Evolutionary conservation across 2,113 vertebrate genomes (phyloP).

Genomic region (Puntigrus tetrazona): DNA sequence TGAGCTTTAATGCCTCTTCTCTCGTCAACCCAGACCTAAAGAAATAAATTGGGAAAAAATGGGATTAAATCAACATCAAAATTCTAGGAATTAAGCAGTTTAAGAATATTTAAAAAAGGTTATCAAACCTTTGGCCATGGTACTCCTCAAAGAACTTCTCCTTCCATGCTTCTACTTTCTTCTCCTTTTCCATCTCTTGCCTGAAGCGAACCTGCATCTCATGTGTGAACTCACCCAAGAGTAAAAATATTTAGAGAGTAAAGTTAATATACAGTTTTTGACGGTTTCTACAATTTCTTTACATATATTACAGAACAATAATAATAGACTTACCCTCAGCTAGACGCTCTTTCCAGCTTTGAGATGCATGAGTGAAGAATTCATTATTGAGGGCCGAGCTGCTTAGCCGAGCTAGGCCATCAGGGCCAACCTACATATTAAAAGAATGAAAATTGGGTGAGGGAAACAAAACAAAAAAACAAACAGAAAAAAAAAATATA

Average conservation of each 20-base stretch:
- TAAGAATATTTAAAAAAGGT: neutral
- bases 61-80: slow-evolving; percentile 66
- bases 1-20: slow-evolving; percentile 87
- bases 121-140: slow-evolving; percentile 93
- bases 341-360: slow-evolving; percentile 95
- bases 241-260: slow-evolving; percentile 64
- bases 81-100: neutral
- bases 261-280: too few relatives aligned
- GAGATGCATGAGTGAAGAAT: slow-evolving; percentile 96
- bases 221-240: slow-evolving; percentile 90
- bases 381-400: slow-evolving; percentile 96
- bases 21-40: slow-evolving; percentile 85
- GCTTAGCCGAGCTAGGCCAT: slow-evolving; percentile 89
- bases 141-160: slow-evolving; percentile 99
- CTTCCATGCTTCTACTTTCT: slow-evolving; percentile 96
- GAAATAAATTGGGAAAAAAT: slow-evolving; percentile 53
- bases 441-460: neutral
- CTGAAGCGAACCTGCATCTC: slow-evolving; percentile 98
- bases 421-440: slow-evolving; percentile 82
- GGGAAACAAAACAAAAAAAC: neutral
- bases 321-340: slow-evolving; percentile 82
- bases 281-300: neutral
- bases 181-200: slow-evolving; percentile 99
- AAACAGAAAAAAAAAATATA: too few relatives aligned
- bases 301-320: neutral